phyloP scores from a whole-genome alignment of 1,140 invertebrate species.

The Leguminivora glycinivorella region DNA sequence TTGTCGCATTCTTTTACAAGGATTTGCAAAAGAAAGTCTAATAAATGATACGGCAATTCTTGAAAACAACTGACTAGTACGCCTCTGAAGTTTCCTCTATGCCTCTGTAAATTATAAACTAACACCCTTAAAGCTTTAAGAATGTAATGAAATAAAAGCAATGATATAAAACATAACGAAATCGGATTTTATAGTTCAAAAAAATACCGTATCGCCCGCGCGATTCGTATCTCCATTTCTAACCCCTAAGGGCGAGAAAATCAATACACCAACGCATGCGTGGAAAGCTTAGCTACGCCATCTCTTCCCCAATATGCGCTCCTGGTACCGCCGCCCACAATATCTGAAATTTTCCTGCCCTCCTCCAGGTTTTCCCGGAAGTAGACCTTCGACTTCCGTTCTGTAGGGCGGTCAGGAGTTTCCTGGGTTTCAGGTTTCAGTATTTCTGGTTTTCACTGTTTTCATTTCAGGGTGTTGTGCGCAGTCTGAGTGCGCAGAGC shows the following conservation, averaged over 20 bases:
- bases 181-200: background rate
- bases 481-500: slow-evolving; percentile 55
- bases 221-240: slow-evolving; percentile 2
- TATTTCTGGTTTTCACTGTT: background rate
- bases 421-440: background rate
- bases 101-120: too few relatives aligned
- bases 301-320: slow-evolving; percentile 42
- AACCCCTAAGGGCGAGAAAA: slow-evolving; percentile 41
- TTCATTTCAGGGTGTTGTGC: slow-evolving; percentile 47
- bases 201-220: background rate
- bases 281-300: slow-evolving; percentile 25
- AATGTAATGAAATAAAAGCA: background rate
- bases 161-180: background rate
- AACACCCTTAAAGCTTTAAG: background rate
- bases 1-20: slow-evolving; percentile 7
- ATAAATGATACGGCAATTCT: background rate
- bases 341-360: slow-evolving; percentile 74
- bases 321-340: slow-evolving; percentile 75
- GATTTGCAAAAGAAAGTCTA: background rate
- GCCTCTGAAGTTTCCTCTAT: too few relatives aligned
- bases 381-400: slow-evolving; percentile 61
- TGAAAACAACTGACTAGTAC: background rate
- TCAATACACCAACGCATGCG: slow-evolving; percentile 66
- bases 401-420: slow-evolving; percentile 59
- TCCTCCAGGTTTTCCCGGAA: slow-evolving; percentile 65